Base-by-base conservation (phyloP, 2,797 vertebrate species). In the Pampus argenteus region DNA sequence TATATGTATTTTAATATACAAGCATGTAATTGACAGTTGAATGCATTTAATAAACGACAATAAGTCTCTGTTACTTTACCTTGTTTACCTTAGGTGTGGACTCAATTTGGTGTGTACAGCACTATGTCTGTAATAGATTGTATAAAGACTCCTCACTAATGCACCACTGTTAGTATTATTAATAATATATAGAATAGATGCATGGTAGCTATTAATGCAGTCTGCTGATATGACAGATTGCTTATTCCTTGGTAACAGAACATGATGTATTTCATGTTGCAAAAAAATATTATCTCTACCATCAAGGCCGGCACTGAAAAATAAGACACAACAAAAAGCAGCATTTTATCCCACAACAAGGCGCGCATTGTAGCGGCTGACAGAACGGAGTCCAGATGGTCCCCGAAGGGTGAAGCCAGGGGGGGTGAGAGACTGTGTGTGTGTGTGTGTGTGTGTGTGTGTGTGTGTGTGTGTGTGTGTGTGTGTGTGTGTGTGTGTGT, bases 361-460 rank as follows among this genome's bases (percentile, higher is more conserved):
- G 31, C 73, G 58, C 13, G 23, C 42, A 74, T 78, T 82, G 82
- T 85, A 74, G 66, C 64, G 2, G 70, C 59, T 66, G 77, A 87
- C 82, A 88, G 81, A 83, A 79, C 44, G 61, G 64, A 81, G 71
- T 77, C 87, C 90, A 92, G 91, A 92, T 91, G 89, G 91, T 86
- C 72, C 76, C 86, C 15, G 26, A 81, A 84, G 77, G 86, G 78
- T 84, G 83, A 77, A 64, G 76, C 68, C 55, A 6, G 54, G 58
- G 70, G 70, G 79, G 66, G 38, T 61, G 79, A 74, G 66, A 66
- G 78, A 69, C 56, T 67, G 36, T 51, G 55, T 45, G 69, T 34
- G 48, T 58, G 31, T 9, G 55, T 20, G 42, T 47, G 42, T 50
- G 54, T 61, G 52, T 20, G 23, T 40, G 68, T 44, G 66, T 69